Percentiles rank a stretch among this genome's conserved stretches.
Conservation (phyloP, 2,113 vertebrate genomes). For the Perccottus glenii region DNA sequence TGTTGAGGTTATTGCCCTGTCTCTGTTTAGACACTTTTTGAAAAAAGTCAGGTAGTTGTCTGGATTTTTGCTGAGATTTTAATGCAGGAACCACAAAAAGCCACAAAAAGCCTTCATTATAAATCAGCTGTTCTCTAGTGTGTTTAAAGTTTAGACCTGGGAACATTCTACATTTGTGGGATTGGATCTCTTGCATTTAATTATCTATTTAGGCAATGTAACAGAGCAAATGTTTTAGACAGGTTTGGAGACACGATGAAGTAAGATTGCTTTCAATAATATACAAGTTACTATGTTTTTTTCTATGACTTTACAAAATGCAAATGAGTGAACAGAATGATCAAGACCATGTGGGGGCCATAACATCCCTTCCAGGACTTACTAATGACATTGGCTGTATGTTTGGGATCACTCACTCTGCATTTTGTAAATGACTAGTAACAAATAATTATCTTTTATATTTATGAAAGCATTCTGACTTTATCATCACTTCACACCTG, state of each 20-base stretch:
- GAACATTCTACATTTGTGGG: constrained; percentile 42
- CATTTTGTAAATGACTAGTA: too few species aligned
- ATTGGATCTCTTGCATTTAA: constrained; percentile 43
- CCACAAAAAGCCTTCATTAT: constrained; percentile 49
- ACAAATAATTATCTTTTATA: too few species aligned
- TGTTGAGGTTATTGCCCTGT: constrained; percentile 58
- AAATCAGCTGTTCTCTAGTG: constrained; percentile 44
- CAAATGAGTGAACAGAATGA: too few species aligned
- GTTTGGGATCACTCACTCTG: too few species aligned
- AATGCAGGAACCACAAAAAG: constrained; percentile 44
- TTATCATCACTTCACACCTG: not conserved
- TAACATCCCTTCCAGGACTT: too few species aligned
- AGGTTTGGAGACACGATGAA: too few species aligned
- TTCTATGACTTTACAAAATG: too few species aligned
- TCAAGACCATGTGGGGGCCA: too few species aligned
- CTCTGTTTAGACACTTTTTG: constrained; percentile 40
- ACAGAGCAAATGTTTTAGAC: constrained; percentile 16
- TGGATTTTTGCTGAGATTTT: constrained; percentile 51
- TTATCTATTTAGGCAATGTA: constrained; percentile 40
- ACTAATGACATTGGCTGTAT: too few species aligned
- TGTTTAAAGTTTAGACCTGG: constrained; percentile 61
- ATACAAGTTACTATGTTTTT: too few species aligned
- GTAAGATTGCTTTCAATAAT: too few species aligned
- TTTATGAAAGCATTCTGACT: not conserved
- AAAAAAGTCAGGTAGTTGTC: constrained; percentile 43